A percentile compares a stretch with the other conserved stretches of the same genome.
These are phyloP conservation scores for Aptenodytes patagonicus DNA, from an alignment of 2,113 vertebrate species.

Conservation along the genomic window DNA sequence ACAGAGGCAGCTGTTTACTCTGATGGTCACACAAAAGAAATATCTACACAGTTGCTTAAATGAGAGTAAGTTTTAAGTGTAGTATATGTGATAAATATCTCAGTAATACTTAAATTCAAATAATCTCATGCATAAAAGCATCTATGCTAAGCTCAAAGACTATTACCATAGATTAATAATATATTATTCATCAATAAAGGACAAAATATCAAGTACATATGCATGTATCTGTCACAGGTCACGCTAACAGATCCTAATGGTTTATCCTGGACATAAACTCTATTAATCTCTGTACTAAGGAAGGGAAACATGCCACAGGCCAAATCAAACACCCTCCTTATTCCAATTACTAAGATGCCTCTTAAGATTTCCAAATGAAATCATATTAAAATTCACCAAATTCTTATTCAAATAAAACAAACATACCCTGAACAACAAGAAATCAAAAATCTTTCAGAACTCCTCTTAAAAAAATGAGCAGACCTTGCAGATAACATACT, in stretches of 20 bases:
- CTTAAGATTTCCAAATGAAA: not conserved
- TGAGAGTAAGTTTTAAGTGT: not conserved
- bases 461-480: not conserved
- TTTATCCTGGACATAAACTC: not conserved
- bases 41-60: not conserved
- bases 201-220: not conserved
- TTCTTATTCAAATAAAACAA: not conserved
- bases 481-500: accelerated
- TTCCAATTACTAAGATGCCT: not conserved
- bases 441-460: not conserved
- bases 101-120: not conserved
- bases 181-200: not conserved
- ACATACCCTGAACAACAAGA: not conserved
- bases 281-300: not conserved
- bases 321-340: not conserved
- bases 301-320: not conserved
- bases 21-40: not conserved
- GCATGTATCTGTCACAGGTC: not conserved
- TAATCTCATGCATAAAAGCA: not conserved
- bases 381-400: not conserved
- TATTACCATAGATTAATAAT: not conserved
- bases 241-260: not conserved
- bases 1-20: not conserved
- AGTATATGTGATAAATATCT: not conserved
- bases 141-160: not conserved